A percentile compares a stretch with the other conserved stretches of the same genome.
These are phyloP conservation scores for Drosophila colorata DNA, from an alignment of 2,888 invertebrate genomes.

Conservation along the genomic window DNA sequence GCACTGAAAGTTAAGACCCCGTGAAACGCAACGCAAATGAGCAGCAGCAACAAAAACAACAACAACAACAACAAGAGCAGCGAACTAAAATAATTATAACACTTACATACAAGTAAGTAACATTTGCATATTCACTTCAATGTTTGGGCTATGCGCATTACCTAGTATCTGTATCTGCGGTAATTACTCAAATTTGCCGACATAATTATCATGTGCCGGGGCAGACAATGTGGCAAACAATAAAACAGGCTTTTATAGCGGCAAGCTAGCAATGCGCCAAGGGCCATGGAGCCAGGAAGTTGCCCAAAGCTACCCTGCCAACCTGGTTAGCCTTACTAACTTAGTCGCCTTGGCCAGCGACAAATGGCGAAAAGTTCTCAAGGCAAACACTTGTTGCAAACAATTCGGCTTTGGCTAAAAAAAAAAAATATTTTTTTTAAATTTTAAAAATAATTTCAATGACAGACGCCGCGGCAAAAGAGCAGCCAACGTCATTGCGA, in stretches of 20 bases:
- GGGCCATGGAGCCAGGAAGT: conserved; percentile 52
- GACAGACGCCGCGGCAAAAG: conserved; percentile 29
- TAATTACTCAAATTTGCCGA: conserved; percentile 74
- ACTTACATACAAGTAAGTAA: conserved; percentile 15
- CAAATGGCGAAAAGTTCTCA: conserved; percentile 45
- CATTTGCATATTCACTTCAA: conserved; percentile 6
- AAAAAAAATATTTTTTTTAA: neutral
- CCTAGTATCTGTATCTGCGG: conserved; percentile 36
- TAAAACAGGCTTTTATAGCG: neutral
- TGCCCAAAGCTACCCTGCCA: conserved; percentile 12
- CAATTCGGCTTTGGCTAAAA: conserved; percentile 4
- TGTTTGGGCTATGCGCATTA: conserved; percentile 6
- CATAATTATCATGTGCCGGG: conserved; percentile 65
- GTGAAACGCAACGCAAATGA: conserved; percentile 54
- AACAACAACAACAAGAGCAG: conserved; percentile 22
- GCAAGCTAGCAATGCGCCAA: conserved; percentile 22
- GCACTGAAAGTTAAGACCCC: conserved; percentile 45
- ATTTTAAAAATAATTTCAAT: conserved; percentile 44
- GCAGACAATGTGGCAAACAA: conserved; percentile 48
- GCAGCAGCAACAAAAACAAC: conserved; percentile 27
- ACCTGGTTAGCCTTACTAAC: conserved; percentile 3
- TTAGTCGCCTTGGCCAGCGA: conserved; percentile 32
- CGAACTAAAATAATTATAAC: conserved; percentile 60
- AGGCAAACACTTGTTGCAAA: conserved; percentile 57
- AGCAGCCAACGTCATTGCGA: conserved; percentile 46